Conservation (phyloP, 2,888 invertebrate species). For the Netelia fuscicornis region DNA sequence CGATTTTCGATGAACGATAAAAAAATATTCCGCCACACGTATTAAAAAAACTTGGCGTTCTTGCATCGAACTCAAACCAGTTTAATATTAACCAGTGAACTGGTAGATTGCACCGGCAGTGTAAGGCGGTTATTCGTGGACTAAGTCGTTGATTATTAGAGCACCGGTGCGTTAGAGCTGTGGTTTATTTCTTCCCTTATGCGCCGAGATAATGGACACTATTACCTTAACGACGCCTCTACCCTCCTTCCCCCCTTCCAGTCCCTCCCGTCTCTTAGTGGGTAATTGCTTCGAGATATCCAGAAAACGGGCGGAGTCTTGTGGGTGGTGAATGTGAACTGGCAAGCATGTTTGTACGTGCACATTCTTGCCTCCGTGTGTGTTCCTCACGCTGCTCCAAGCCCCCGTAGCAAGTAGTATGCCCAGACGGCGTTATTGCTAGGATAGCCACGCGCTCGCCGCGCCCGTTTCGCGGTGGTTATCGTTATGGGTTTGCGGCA, state of each 20-base stretch:
- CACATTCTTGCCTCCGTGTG: constrained; percentile 2
- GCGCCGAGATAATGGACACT: constrained; percentile 83
- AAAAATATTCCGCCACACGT: not conserved
- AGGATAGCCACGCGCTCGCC: constrained; percentile 80
- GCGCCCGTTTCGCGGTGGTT: constrained; percentile 81
- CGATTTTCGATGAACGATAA: not conserved
- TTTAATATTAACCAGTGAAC: constrained; percentile 4
- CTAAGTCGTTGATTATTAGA: constrained; percentile 76
- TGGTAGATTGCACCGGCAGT: constrained; percentile 39
- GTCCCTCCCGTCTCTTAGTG: constrained; percentile 80
- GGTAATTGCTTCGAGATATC: constrained; percentile 84
- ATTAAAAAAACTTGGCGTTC: constrained; percentile 14
- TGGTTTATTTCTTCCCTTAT: constrained; percentile 82
- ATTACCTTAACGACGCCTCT: constrained; percentile 82
- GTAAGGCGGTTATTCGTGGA: constrained; percentile 67
- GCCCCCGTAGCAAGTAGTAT: constrained; percentile 51
- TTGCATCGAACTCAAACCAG: constrained; percentile 24
- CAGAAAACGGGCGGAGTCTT: constrained; percentile 72
- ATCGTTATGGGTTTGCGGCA: constrained; percentile 84
- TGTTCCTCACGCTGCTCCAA: constrained; percentile 60
- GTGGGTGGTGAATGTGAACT: constrained; percentile 56
- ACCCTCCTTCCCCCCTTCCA: constrained; percentile 57
- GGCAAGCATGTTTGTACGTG: constrained; percentile 26
- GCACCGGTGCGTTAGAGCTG: constrained; percentile 74
- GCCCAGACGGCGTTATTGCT: constrained; percentile 82